phyloP scores from a whole-genome alignment of 2,797 vertebrate genomes.

The Acanthornis magna region DNA sequence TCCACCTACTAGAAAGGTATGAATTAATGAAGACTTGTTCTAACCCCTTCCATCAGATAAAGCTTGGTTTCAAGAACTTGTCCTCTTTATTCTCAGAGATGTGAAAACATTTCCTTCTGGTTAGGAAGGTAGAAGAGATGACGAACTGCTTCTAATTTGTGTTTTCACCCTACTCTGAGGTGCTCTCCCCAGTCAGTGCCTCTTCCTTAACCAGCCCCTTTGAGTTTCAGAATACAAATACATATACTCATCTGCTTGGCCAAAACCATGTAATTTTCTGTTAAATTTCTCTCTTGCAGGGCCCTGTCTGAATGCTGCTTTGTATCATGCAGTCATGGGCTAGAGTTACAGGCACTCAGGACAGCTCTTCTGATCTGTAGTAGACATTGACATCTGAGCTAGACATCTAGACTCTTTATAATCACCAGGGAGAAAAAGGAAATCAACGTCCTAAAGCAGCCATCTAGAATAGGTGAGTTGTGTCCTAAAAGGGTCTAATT shows the following conservation, averaged over 20 bases:
- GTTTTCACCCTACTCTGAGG: background rate
- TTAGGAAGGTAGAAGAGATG: background rate
- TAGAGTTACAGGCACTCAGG: background rate
- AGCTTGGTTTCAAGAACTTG: background rate
- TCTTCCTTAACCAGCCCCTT: background rate
- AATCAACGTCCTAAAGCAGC: background rate
- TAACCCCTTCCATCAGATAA: background rate
- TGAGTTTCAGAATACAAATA: background rate
- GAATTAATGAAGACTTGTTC: background rate
- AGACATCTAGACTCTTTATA: conserved; percentile 32
- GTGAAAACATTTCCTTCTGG: background rate
- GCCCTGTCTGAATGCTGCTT: background rate
- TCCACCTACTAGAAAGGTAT: background rate
- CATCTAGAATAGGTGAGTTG: background rate
- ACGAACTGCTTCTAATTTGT: background rate
- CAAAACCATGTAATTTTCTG: background rate
- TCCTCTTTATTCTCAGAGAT: background rate
- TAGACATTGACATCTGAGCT: background rate
- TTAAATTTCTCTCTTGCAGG: background rate
- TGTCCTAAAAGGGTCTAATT: background rate
- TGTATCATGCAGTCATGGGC: background rate
- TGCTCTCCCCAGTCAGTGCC: background rate
- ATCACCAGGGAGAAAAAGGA: background rate
- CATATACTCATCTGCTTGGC: background rate
- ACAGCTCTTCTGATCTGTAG: background rate